Evolutionary conservation across 2,113 vertebrate genomes (phyloP), one percentile per base, ranked within the genome.

Genomic region (Neotoma lepida): DNA sequence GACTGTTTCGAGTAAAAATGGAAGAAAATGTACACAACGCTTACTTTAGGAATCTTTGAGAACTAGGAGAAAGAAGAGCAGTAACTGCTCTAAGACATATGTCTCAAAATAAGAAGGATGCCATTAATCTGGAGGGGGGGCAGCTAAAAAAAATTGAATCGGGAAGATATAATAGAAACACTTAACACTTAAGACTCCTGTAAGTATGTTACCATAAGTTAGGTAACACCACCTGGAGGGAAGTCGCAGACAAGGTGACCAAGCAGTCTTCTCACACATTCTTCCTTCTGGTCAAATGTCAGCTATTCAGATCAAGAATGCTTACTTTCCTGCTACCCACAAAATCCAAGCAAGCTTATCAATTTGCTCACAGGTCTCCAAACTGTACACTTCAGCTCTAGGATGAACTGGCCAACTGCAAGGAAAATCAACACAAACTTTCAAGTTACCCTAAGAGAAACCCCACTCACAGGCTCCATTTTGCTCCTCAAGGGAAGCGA

Each of bases 1-100:
- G 33, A 73, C 14, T 51, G 68, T 81, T 94, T 84, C 85, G 89
- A 81, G 39, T 49, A 96, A 92, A 96, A 73, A 14, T 66, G 33
- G 9, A 91, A 76, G 7, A 77, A 93, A 89, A 91, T 71, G 24
- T 63, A 68, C n/a, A 54, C 4, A 46, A 6, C 46, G 35, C 85
- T 71, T 66, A 71, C 24, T 46, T 81, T 12, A 81, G 51, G 30
- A 81, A 93, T 91, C 56, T 84, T 30, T 56, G 24, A 73, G 6
- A 58, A 64, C 41, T 58, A 33, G 10, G 30, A 51, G 6, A 30
- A 14, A 14, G 51, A 91, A 93, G 91, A 49, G 51, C 56, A 61
- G 80, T 73, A 54, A 73, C 88, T n/a, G 2, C 51, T 88, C 18
- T 51, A 80, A 86, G 58, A 92, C 22, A 41, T 2, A 61, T 39